A percentile compares a stretch with the other conserved stretches of the same genome.
Conservation (phyloP, 2,113 vertebrate species). For the Macheiramphus alcinus region DNA sequence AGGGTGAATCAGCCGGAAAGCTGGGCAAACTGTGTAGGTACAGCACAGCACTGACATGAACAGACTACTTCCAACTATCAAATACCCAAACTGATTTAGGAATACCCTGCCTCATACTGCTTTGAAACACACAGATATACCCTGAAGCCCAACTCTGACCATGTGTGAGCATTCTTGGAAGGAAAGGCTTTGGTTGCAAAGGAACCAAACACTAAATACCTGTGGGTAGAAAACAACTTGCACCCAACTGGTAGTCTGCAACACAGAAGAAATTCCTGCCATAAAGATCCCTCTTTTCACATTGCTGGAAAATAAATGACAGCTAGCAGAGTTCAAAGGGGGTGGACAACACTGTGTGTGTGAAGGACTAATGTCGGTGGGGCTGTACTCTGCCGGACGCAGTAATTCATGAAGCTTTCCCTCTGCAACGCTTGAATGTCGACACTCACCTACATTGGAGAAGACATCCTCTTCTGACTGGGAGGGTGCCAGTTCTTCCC, state of each 20-base stretch:
- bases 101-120: neutral
- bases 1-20: neutral
- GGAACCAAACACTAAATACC: neutral
- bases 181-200: neutral
- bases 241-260: neutral
- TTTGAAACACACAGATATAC: neutral
- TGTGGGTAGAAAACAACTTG: neutral
- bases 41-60: neutral
- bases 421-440: rapidly evolving
- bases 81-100: neutral
- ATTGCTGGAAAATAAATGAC: neutral
- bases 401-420: neutral
- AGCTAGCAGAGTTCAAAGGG: neutral
- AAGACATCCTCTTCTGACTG: constrained; percentile 53
- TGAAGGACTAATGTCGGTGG: rapidly evolving
- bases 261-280: neutral
- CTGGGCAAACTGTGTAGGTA: neutral
- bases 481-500: neutral
- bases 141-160: neutral
- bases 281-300: neutral
- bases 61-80: neutral
- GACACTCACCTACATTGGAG: constrained; percentile 56
- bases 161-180: neutral
- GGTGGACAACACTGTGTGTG: neutral
- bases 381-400: neutral